A percentile compares a stretch with the other conserved stretches of the same genome.
phyloP scores from a whole-genome alignment of 2,888 invertebrate genomes.

The Operophtera brumata region DNA sequence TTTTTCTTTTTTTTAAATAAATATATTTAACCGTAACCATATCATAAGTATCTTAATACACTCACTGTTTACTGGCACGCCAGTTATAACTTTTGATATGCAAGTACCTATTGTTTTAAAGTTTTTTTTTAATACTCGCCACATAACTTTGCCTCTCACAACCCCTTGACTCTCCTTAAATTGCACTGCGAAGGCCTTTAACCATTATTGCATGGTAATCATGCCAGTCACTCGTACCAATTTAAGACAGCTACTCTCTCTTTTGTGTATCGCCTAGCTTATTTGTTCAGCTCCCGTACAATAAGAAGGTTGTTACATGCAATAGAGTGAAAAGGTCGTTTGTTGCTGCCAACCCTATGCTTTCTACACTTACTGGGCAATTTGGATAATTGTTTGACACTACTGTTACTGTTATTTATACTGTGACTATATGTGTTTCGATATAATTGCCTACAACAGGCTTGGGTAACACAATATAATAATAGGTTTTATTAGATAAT shows the following conservation, averaged over 20 bases:
- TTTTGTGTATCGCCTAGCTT: conserved; percentile 22
- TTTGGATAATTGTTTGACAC: conserved; percentile 24
- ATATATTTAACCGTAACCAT: no score
- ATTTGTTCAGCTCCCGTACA: conserved; percentile 31
- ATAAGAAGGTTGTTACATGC: conserved; percentile 32
- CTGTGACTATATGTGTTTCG: conserved; percentile 2
- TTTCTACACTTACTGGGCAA: conserved; percentile 28
- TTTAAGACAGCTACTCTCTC: no score
- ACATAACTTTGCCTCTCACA: no score
- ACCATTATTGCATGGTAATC: no score
- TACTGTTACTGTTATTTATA: conserved; percentile 3
- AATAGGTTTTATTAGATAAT: not conserved
- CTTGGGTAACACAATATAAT: not conserved
- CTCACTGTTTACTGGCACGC: no score
- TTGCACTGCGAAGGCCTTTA: no score
- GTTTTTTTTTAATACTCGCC: no score
- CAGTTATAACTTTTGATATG: no score
- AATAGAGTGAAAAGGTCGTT: conserved; percentile 19
- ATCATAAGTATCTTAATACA: no score
- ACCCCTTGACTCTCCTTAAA: no score
- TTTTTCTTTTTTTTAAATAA: no score
- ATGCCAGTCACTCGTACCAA: not conserved
- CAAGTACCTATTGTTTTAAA: no score
- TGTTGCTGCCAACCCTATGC: conserved; percentile 27
- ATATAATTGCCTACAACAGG: conserved; percentile 8